These are phyloP conservation scores for Hirtodrosophila duncani DNA, from an alignment of 2,888 invertebrate species.

Conservation along the genomic window DNA sequence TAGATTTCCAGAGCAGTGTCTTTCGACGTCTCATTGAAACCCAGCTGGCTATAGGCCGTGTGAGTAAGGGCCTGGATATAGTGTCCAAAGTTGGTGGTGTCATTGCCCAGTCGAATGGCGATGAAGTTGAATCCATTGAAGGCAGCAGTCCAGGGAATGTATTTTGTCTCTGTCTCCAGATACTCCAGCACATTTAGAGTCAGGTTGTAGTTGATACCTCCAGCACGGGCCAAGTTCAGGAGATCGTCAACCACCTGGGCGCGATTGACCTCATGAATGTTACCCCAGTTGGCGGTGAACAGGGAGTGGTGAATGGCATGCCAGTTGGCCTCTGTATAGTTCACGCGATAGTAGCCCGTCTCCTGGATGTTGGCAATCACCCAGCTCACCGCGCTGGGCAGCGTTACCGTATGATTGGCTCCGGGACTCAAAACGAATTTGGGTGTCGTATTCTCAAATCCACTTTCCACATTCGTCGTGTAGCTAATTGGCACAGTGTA, in stretches of 20 bases:
- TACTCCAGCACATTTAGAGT: slow-evolving; percentile 85
- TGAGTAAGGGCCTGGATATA: slow-evolving; percentile 79
- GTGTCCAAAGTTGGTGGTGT: slow-evolving; percentile 55
- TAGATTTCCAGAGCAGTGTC: slow-evolving; percentile 81
- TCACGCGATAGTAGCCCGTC: slow-evolving; percentile 82
- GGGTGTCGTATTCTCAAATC: slow-evolving; percentile 61
- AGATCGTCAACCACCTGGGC: slow-evolving; percentile 91
- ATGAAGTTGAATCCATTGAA: slow-evolving; percentile 78
- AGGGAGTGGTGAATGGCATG: slow-evolving; percentile 55
- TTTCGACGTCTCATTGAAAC: slow-evolving; percentile 76
- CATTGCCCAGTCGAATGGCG: slow-evolving; percentile 65
- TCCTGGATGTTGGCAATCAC: slow-evolving; percentile 75
- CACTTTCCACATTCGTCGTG: slow-evolving; percentile 52
- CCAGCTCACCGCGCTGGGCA: slow-evolving; percentile 49
- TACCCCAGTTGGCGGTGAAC: slow-evolving; percentile 43
- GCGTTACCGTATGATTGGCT: background rate
- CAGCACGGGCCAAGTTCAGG: slow-evolving; percentile 85
- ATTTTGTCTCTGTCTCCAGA: slow-evolving; percentile 83
- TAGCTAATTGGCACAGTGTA: slow-evolving; percentile 75
- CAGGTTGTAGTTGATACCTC: slow-evolving; percentile 81
- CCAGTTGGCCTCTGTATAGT: slow-evolving; percentile 85
- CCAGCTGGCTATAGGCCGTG: slow-evolving; percentile 79
- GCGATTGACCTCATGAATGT: slow-evolving; percentile 83
- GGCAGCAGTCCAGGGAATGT: slow-evolving; percentile 89
- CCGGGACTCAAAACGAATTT: slow-evolving; percentile 52